A percentile compares a stretch with the other conserved stretches of the same genome.
Conservation (phyloP, 2,888 invertebrate species). For the Meliscaeva auricollis region DNA sequence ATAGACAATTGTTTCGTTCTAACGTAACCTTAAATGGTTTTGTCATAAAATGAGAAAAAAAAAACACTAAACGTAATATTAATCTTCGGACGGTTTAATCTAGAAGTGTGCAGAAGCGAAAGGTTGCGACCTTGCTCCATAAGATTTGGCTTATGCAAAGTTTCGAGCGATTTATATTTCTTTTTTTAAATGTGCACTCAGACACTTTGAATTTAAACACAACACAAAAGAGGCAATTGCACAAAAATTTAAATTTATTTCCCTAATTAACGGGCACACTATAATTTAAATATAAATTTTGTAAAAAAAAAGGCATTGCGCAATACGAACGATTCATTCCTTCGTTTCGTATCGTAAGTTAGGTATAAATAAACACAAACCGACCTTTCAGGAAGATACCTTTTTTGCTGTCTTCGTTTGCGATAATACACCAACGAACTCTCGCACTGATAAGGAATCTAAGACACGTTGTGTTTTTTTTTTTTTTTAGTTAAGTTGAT, state of each 20-base stretch:
- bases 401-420: not conserved
- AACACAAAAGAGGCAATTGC: not conserved
- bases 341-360: not conserved
- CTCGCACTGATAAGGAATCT: not conserved
- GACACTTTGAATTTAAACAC: slow-evolving; percentile 18
- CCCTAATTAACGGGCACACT: slow-evolving; percentile 8
- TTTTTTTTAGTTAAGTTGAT: not conserved
- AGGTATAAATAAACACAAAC: not conserved
- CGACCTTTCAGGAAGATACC: not conserved
- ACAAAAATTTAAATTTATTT: slow-evolving; percentile 35
- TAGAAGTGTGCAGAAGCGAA: slow-evolving; percentile 30
- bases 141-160: slow-evolving; percentile 31
- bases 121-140: slow-evolving; percentile 61
- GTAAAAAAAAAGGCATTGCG: slow-evolving; percentile 38
- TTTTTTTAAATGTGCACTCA: slow-evolving; percentile 8
- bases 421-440: not conserved
- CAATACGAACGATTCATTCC: slow-evolving; percentile 14
- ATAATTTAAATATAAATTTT: not conserved
- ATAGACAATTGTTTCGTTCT: slow-evolving; percentile 29
- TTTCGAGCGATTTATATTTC: too few species aligned
- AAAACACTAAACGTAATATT: not conserved
- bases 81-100: slow-evolving; percentile 29
- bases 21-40: slow-evolving; percentile 52
- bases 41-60: slow-evolving; percentile 1
- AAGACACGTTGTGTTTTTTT: not conserved